phyloP scores from a whole-genome alignment of 2,113 vertebrate genomes.

The Apodemus speciosus region DNA sequence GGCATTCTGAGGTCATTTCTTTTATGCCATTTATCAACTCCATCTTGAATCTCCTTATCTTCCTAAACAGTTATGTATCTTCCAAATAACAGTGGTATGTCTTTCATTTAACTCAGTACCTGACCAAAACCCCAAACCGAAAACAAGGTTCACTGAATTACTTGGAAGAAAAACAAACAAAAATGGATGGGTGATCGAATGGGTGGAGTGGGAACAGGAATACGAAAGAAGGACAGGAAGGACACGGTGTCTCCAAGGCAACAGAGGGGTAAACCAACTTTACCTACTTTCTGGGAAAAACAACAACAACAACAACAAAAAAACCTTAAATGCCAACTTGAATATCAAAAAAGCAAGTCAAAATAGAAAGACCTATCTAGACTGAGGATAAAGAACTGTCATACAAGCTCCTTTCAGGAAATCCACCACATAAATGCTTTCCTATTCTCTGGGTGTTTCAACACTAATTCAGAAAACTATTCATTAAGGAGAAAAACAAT shows the following conservation, averaged over 20 bases:
- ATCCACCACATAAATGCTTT: constrained; percentile 58
- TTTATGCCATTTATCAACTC: constrained; percentile 32
- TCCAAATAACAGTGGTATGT: not conserved
- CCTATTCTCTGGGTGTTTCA: constrained; percentile 48
- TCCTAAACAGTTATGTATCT: constrained; percentile 37
- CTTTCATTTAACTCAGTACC: constrained; percentile 49
- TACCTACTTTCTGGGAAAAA: constrained; percentile 42
- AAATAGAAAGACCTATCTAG: constrained; percentile 54
- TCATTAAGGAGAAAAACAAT: constrained; percentile 47
- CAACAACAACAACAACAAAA: no score
- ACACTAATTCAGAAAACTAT: constrained; percentile 40
- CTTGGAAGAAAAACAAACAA: constrained; percentile 48
- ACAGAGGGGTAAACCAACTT: not conserved
- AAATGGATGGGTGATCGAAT: constrained; percentile 18
- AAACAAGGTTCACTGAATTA: constrained; percentile 40
- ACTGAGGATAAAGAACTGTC: constrained; percentile 42
- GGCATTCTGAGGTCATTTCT: constrained; percentile 55
- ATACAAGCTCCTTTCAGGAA: constrained; percentile 20
- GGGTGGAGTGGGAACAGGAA: not conserved
- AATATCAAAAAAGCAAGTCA: constrained; percentile 38
- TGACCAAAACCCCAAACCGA: constrained; percentile 10
- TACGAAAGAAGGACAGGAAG: constrained; percentile 23
- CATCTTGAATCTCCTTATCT: constrained; percentile 44
- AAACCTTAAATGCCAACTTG: constrained; percentile 62
- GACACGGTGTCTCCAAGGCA: constrained; percentile 10